A percentile compares a stretch with the other conserved stretches of the same genome.
Evolutionary conservation across 2,888 invertebrate species (phyloP).

Genomic region (Tipula unca): DNA sequence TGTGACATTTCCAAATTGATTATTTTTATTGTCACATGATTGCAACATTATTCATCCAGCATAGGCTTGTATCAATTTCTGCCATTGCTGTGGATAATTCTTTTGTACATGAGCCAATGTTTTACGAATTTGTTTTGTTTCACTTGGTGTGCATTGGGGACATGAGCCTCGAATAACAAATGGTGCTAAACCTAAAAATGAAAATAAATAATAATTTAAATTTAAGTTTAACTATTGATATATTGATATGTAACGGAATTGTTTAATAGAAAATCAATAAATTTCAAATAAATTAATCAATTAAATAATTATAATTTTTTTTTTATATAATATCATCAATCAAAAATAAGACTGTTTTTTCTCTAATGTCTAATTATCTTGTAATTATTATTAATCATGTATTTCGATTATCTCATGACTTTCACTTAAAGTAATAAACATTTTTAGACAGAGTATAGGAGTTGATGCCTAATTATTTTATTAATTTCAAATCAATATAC

Average conservation of each 20-base stretch:
- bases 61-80: slow-evolving; percentile 61
- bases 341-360: background rate
- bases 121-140: slow-evolving; percentile 63
- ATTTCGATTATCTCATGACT: background rate
- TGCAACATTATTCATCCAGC: slow-evolving; percentile 43
- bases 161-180: slow-evolving; percentile 64
- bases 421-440: background rate
- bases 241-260: too few relatives aligned
- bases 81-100: slow-evolving; percentile 69
- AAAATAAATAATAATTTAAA: background rate
- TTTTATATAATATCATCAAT: background rate
- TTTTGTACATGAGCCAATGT: slow-evolving; percentile 66
- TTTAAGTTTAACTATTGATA: background rate
- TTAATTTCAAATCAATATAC: background rate
- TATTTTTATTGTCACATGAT: background rate
- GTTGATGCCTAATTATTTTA: background rate
- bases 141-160: slow-evolving; percentile 59
- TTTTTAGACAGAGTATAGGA: too few relatives aligned
- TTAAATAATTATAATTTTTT: background rate
- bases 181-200: slow-evolving; percentile 57
- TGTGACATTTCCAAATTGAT: background rate
- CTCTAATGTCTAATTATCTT: background rate
- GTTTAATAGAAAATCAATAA: background rate
- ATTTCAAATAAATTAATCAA: background rate
- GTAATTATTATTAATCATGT: background rate